These are phyloP conservation scores for Peromyscus attwateri DNA, from an alignment of 2,797 vertebrate species.

Conservation along the genomic window DNA sequence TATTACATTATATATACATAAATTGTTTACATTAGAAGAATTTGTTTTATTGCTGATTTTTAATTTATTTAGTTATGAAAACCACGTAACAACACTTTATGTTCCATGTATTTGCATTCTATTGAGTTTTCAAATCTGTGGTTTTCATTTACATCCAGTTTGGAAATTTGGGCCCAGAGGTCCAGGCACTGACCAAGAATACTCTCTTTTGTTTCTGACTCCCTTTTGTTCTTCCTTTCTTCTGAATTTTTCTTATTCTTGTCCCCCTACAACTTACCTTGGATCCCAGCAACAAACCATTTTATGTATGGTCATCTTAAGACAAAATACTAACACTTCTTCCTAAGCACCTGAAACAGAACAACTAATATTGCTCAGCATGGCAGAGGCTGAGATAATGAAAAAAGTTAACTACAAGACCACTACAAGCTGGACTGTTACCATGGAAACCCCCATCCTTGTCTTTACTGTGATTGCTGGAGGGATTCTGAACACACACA, in stretches of 20 bases:
- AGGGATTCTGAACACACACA: not conserved
- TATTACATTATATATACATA: not conserved
- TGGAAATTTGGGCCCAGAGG: not conserved
- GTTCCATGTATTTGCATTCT: not conserved
- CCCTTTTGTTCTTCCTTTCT: not conserved
- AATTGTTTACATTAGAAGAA: not conserved
- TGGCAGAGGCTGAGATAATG: not conserved
- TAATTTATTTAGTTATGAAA: not conserved
- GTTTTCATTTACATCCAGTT: not conserved
- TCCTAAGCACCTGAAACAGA: not conserved
- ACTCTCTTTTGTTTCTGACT: not conserved
- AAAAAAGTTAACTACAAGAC: not conserved
- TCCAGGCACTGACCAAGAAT: not conserved
- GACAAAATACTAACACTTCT: not conserved
- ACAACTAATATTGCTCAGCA: not conserved
- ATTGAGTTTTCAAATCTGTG: not conserved
- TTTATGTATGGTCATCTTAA: not conserved
- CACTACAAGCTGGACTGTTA: not conserved
- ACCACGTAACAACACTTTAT: not conserved
- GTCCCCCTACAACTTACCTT: not conserved
- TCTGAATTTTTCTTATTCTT: not conserved
- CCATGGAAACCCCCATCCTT: not conserved
- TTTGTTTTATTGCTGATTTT: not conserved
- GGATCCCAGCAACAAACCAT: not conserved
- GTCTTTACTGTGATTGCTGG: not conserved